A percentile compares a stretch with the other conserved stretches of the same genome.
Conservation (phyloP, 2,797 vertebrate species). For the Monodelphis domestica region DNA sequence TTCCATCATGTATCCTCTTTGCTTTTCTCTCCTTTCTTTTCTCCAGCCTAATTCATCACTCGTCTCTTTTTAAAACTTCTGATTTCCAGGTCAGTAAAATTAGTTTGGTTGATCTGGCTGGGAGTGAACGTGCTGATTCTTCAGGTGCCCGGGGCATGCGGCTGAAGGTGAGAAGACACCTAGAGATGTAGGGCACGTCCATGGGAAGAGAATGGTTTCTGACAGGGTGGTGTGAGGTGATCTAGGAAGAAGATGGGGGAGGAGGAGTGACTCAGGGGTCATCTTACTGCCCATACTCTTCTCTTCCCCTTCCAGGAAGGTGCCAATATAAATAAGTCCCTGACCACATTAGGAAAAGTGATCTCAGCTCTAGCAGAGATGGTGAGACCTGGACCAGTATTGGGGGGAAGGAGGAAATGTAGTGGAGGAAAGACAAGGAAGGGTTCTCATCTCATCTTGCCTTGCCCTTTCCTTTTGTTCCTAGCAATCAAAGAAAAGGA, state of each 20-base stretch:
- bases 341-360: constrained; percentile 95
- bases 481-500: constrained; percentile 91
- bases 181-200: fast-evolving
- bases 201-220: fast-evolving
- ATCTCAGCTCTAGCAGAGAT: constrained; percentile 96
- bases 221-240: not conserved
- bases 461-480: not conserved
- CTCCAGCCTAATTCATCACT: not conserved
- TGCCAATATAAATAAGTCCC: constrained; percentile 96
- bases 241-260: not conserved
- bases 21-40: not conserved
- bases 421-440: not conserved
- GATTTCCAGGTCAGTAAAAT: constrained; percentile 91
- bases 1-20: not conserved
- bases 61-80: constrained; percentile 40
- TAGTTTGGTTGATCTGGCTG: constrained; percentile 93
- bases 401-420: constrained; percentile 9
- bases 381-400: constrained; percentile 84
- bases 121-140: constrained; percentile 92
- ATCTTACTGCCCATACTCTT: not conserved
- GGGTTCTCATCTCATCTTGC: not conserved
- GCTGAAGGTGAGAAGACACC: constrained; percentile 88
- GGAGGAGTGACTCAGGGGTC: not conserved
- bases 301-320: constrained; percentile 88
- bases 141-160: constrained; percentile 92